Base-by-base conservation (phyloP, 92 coral and sea anemone genomes). In the Bergia sp. region DNA sequence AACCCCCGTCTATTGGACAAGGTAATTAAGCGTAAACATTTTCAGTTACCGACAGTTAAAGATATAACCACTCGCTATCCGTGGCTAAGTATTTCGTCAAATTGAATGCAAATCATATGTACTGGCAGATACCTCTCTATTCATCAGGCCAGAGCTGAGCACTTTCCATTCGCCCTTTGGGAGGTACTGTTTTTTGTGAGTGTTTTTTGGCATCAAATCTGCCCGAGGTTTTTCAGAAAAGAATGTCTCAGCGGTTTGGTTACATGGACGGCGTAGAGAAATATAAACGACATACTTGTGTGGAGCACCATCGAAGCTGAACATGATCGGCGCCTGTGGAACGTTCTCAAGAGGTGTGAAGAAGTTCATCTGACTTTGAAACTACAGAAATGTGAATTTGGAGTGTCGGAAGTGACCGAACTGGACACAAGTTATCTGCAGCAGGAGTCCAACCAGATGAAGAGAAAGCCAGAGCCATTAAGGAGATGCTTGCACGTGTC, bases 261-360 rank as follows among this genome's bases (percentile, higher is more conserved):
- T 37, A 49, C 58, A 86, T 69, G 90, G 29, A 29, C 29, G 29
- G 87, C 43, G 92, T 90, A 3, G 92, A 90, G 53, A 89, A 80
- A 88, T 73, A 88, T 88, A 29, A 88, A 91, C 67, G 88, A 91
- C 85, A 81, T 81, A 37, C 81, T 82, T 76, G 90, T 82, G 40
- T 83, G 76, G 64, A 88, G 84, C 41, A 76, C 82, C 49, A 75
- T 88, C 50, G 85, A 88, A 42, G 87, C 41, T 5, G 75, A 86
- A 77, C 92, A 90, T 47, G 92, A 86, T 69, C 8, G n/a, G 40
- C 78, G 78, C 16, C 79, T 78, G 64, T n/a, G 49, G 21, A 49
- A 87, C 4, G 45, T 53, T 3, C 76, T 87, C 58, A 41, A 87
- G 75, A 58, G 89, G 37, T 76, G 83, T 21, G 36, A 77, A 53